Evolutionary conservation across 2,888 invertebrate genomes (phyloP).

Genomic region (Chrysopilus asiliformis): DNA sequence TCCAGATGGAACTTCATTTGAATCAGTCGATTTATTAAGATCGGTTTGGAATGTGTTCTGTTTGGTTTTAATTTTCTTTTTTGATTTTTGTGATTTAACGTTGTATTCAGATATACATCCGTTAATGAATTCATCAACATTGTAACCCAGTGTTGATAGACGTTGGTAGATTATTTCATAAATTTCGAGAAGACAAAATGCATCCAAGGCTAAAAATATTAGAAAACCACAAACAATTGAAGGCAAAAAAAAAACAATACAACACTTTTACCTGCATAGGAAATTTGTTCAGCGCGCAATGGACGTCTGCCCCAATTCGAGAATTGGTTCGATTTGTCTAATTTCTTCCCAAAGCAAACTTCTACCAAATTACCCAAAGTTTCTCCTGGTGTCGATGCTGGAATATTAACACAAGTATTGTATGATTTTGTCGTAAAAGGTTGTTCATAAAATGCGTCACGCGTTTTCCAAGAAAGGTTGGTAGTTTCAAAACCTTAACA

Average conservation of each 20-base stretch:
- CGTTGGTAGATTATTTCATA: constrained; percentile 45
- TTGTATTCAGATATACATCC: constrained; percentile 15
- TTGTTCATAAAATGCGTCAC: too few species aligned
- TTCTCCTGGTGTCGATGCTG: too few species aligned
- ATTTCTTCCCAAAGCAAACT: constrained; percentile 57
- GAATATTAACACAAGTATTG: too few species aligned
- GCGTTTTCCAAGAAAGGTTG: too few species aligned
- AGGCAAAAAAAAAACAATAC: background rate
- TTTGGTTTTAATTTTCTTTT: constrained; percentile 14
- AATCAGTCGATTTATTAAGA: constrained; percentile 2
- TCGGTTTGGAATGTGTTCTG: constrained; percentile 14
- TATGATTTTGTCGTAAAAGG: too few species aligned
- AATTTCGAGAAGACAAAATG: constrained; percentile 70
- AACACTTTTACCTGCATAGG: constrained; percentile 50
- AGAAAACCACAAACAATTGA: constrained; percentile 3
- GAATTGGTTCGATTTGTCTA: constrained; percentile 82
- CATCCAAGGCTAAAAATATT: constrained; percentile 57
- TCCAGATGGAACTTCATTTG: constrained; percentile 2
- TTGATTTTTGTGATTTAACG: constrained; percentile 16
- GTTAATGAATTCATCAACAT: constrained; percentile 37
- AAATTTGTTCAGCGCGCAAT: constrained; percentile 58
- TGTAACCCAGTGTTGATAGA: constrained; percentile 26
- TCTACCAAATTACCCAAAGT: constrained; percentile 60
- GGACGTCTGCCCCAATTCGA: constrained; percentile 85
- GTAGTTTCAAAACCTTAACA: too few species aligned